A percentile compares a stretch with the other conserved stretches of the same genome.
These are phyloP conservation scores for Prunella strophiata DNA, from an alignment of 2,797 vertebrate genomes.

Conservation along the genomic window DNA sequence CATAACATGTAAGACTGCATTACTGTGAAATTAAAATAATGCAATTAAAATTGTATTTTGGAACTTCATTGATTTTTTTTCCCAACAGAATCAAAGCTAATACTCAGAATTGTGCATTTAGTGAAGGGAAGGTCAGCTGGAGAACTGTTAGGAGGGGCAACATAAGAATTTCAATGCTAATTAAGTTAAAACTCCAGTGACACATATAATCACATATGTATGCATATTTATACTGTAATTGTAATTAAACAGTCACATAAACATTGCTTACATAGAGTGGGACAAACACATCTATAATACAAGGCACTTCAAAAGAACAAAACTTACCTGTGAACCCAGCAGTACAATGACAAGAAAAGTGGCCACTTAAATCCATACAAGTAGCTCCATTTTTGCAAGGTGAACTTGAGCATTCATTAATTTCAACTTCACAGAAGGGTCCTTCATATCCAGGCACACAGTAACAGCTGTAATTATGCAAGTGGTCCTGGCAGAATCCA, in stretches of 20 bases:
- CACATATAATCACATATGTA: not conserved
- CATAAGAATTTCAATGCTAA: not conserved
- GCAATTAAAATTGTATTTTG: not conserved
- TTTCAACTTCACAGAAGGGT: constrained; percentile 79
- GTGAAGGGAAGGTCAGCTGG: not conserved
- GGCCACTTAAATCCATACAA: constrained; percentile 77
- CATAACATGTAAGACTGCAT: not conserved
- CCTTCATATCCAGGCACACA: constrained; percentile 81
- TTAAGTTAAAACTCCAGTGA: not conserved
- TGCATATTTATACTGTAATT: not conserved
- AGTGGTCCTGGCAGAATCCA: constrained; percentile 76
- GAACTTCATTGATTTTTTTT: not conserved
- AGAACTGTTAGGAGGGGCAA: not conserved
- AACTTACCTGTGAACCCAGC: constrained; percentile 82
- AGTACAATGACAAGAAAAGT: constrained; percentile 80
- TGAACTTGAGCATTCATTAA: constrained; percentile 80
- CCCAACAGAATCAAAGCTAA: not conserved
- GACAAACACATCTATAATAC: not conserved
- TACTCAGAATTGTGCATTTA: not conserved
- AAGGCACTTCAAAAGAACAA: not conserved
- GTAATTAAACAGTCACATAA: not conserved
- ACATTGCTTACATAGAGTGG: not conserved
- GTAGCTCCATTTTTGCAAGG: constrained; percentile 80
- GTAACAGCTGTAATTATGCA: constrained; percentile 79
- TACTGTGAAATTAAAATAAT: not conserved